Base-by-base conservation (phyloP, 2,888 invertebrate genomes). In the Pristionchus entomophagus region DNA sequence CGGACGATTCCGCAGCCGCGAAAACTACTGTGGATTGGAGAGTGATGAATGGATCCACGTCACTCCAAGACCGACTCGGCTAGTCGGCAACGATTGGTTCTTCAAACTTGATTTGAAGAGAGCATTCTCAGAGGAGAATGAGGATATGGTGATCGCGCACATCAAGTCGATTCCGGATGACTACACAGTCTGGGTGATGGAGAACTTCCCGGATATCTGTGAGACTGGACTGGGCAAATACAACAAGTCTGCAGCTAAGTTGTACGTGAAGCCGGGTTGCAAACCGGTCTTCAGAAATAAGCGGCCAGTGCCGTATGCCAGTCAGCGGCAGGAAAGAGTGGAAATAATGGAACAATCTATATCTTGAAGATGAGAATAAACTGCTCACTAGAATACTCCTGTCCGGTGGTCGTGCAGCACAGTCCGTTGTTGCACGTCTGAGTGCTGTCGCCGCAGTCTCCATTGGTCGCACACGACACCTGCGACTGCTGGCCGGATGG, bases 341-440 rank as follows among this genome's bases (percentile, higher is more conserved):
- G n/a, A n/a, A n/a, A n/a, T n/a, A n/a, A n/a, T n/a, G n/a, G n/a
- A n/a, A n/a, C n/a, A n/a, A n/a, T n/a, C n/a, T n/a, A n/a, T n/a
- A n/a, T n/a, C n/a, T n/a, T n/a, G n/a, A n/a, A n/a, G n/a, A n/a
- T n/a, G n/a, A 51, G 10, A 51, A 53, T 22, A 19, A 56, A 56
- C 22, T 41, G 26, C 87, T 59, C 29, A 90, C 91, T 86, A 3
- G 88, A 86, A 77, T 87, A 91, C 83, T 91, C 91, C 59, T 88
- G 86, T 35, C 91, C 91, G 0, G 91, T 91, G 12, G 89, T 88
- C 38, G 88, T 86, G 84, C 91, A 91, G 82, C 91, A 91, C 32
- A 91, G 41, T 49, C 88, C 90, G 78, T 91, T 92, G 17, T 91
- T 87, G 84, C 91, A 91, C 8, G 88, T 88, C 77, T 91, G 89